Evolutionary conservation across 2,797 vertebrate genomes (phyloP), one percentile per base, ranked within the genome.

Genomic region (Pagetopsis macropterus): DNA sequence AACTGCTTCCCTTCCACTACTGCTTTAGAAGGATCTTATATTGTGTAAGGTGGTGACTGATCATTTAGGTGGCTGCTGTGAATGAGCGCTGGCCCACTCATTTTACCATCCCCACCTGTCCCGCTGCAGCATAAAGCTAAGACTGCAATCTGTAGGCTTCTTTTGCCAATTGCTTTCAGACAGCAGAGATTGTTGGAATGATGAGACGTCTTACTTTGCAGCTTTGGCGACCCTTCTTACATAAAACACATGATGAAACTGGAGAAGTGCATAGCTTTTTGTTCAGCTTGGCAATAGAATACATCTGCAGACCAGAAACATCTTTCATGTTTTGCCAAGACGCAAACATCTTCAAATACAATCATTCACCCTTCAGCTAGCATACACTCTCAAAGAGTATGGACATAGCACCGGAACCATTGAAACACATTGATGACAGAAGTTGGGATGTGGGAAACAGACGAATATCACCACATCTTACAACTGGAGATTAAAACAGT

Each of bases 41-140:
- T 2, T 33, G 52, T 63, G 65, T n/a, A 51, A 33, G 21, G 41
- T 46, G 43, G 52, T 50, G 70, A 68, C 41, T 63, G 65, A 45
- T 72, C 43, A 65, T 82, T 66, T 67, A 72, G 9, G 27, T 11
- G n/a, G 64, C 60, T 31, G 41, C 64, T 69, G 52, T 50, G 52
- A 75, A 51, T 52, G 57, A 70, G 31, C 16, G 17, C 63, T 64
- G 1, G 13, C 37, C 19, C 44, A 59, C 58, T 45, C 46, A 40
- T 64, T 50, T 57, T 62, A 31, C 55, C 46, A 61, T 14, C 65
- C 14, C 49, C 16, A 59, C 31, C 45, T 45, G 8, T 49, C 52
- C 37, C 49, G 46, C 43, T 55, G 21, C 46, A 52, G 60, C 21
- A 17, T 72, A 33, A 49, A 55, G 54, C 54, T 46, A 37, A 69